Conservation (phyloP, 92 coral and sea anemone species). For the Phymanthus crucifer region DNA sequence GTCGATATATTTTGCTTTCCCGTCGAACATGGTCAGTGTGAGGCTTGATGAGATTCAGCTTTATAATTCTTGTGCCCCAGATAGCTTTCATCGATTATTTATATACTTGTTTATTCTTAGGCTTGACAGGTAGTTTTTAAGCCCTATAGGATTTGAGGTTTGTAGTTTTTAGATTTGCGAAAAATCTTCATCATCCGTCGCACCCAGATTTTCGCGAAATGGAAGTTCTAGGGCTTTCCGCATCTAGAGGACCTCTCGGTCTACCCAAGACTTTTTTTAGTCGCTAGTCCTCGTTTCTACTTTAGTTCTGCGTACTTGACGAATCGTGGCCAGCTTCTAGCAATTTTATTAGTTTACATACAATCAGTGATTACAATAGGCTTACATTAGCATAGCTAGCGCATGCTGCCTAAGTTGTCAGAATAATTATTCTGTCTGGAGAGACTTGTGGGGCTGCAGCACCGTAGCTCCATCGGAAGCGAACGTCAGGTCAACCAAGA, state of each 20-base stretch:
- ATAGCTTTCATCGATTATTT: not conserved
- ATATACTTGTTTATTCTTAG: not conserved
- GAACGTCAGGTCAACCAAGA: slow-evolving; percentile 13
- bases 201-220: not conserved
- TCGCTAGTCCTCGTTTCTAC: not conserved
- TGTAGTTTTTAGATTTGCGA: not conserved
- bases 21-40: not conserved
- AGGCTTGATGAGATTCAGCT: not conserved
- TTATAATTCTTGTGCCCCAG: not conserved
- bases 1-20: not conserved
- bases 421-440: slow-evolving; percentile 26
- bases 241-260: not conserved
- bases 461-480: slow-evolving; percentile 11
- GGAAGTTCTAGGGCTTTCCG: not conserved
- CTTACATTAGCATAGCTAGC: slow-evolving; percentile 36
- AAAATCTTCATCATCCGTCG: not conserved
- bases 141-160: not conserved
- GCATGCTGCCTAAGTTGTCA: slow-evolving; percentile 23
- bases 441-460: slow-evolving; percentile 10
- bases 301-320: not conserved
- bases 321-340: slow-evolving; percentile 14
- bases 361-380: slow-evolving; percentile 11
- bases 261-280: not conserved
- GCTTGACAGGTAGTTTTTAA: not conserved
- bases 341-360: slow-evolving; percentile 22